Percentiles rank a stretch among this genome's conserved stretches.
phyloP scores from a whole-genome alignment of 2,113 vertebrate genomes.

The Entomyzon cyanotis region DNA sequence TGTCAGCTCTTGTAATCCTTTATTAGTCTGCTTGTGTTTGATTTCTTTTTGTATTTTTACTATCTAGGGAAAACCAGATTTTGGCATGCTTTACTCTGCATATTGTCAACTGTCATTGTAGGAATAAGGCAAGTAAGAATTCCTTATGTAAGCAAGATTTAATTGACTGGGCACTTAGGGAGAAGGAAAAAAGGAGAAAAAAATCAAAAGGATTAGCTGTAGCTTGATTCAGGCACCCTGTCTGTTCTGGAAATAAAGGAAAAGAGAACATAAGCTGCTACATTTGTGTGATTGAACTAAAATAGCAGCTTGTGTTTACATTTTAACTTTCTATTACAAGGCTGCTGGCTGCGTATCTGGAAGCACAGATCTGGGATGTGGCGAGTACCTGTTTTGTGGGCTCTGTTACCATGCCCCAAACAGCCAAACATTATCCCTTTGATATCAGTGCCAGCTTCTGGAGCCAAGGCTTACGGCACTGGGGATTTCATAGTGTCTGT shows the following conservation, averaged over 20 bases:
- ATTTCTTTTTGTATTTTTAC: slow-evolving; percentile 29
- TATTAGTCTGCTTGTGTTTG: background rate
- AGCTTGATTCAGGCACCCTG: background rate
- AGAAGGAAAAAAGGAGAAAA: background rate
- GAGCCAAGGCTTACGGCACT: background rate
- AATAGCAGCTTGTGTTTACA: slow-evolving; percentile 19
- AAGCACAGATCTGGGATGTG: background rate
- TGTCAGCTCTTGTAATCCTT: background rate
- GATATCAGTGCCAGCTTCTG: background rate
- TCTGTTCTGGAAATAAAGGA: background rate
- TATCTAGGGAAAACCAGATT: background rate
- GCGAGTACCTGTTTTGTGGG: background rate
- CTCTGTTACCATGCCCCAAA: background rate
- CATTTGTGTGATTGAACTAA: background rate
- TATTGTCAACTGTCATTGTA: background rate
- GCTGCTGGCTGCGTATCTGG: background rate
- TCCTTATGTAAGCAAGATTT: background rate
- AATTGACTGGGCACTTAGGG: background rate
- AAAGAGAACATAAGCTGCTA: background rate
- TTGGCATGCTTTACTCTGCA: background rate
- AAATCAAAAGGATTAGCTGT: background rate
- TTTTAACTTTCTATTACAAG: background rate
- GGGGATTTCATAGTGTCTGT: background rate
- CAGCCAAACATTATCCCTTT: background rate
- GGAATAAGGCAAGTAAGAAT: background rate